Base-by-base conservation (phyloP, 2,797 vertebrate species). In the Erithacus rubecula region DNA sequence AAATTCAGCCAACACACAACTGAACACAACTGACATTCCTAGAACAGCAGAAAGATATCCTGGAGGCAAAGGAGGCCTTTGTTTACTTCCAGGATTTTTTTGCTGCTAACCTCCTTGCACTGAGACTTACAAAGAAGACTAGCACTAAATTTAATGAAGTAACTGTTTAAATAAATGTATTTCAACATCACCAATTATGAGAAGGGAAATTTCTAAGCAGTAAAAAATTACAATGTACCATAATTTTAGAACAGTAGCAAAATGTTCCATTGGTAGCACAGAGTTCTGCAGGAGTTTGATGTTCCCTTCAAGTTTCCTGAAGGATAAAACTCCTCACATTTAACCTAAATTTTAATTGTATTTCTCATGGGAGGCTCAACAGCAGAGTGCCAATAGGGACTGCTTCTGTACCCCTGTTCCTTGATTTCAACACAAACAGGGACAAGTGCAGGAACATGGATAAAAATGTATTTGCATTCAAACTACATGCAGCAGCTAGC, bases 21-120 rank as follows among this genome's bases (percentile, higher is more conserved):
- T 55, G 47, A 76, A 80, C 56, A 36, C 53, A 95, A 67, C 74
- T 68, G 91, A 90, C 83, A 71, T 60, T 89, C 56, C 82, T 36
- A 41, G 55, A 52, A 75, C 6, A 29, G 86, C 55, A 90, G 52
- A 82, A 72, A 37, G 34, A 93, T 29, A 79, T 43, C 94, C 92
- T 89, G 41, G 43, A 93, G 94, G 95, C 94, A 93, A 84, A 94
- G 29, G 26, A 65, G 85, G 67, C 23, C 67, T 93, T 62, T n/a
- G 22, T 67, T 72, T 53, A 79, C 41, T 67, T 70, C 14, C 64
- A 77, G 49, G 30, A 47, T 93, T 93, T 68, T 84, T 79, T 70
- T 87, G 65, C 83, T 88, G 85, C 44, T 63, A 82, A 27, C 43
- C n/a, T 90, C 32, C 70, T 30, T 63, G 65, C 60, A 72, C 0